Percentiles rank a stretch among this genome's conserved stretches.
Evolutionary conservation across 1,140 invertebrate species (phyloP).

Genomic region (Halictus rubicundus): DNA sequence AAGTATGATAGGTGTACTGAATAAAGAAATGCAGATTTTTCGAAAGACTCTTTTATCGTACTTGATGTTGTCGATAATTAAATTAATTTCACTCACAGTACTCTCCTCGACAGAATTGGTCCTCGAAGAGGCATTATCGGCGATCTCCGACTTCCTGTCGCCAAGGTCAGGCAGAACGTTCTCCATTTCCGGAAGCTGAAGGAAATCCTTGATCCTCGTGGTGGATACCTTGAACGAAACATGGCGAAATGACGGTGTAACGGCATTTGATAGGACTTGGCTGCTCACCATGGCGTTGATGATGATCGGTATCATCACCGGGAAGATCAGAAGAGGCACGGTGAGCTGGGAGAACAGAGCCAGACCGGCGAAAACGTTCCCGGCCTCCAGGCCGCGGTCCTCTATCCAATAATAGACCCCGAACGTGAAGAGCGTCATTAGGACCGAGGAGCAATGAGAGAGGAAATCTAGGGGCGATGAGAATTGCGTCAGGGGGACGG

Average conservation of each 20-base stretch:
- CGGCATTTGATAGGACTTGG: not conserved
- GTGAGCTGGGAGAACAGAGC: constrained; percentile 91
- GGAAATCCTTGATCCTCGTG: constrained; percentile 84
- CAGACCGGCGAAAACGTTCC: constrained; percentile 87
- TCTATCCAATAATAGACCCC: constrained; percentile 84
- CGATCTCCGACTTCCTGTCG: constrained; percentile 25
- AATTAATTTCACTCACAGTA: constrained; percentile 40
- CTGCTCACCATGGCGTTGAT: constrained; percentile 86
- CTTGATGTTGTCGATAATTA: too few species aligned
- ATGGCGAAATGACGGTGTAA: too few species aligned
- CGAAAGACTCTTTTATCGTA: too few species aligned
- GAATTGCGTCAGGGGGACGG: not conserved
- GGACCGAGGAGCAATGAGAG: constrained; percentile 86
- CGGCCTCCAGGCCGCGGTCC: constrained; percentile 83
- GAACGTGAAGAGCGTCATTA: constrained; percentile 88
- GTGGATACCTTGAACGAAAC: constrained; percentile 84
- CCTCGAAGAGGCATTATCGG: constrained; percentile 11
- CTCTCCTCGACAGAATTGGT: constrained; percentile 40
- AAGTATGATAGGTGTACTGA: too few species aligned
- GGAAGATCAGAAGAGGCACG: constrained; percentile 89
- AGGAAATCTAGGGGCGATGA: constrained; percentile 78
- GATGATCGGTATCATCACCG: constrained; percentile 88
- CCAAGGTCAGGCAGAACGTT: constrained; percentile 79
- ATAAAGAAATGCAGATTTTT: too few species aligned
- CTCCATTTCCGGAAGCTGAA: constrained; percentile 85